Base-by-base conservation (phyloP, 2,888 invertebrate genomes). In the Amblyjoppa fuscipennis region DNA sequence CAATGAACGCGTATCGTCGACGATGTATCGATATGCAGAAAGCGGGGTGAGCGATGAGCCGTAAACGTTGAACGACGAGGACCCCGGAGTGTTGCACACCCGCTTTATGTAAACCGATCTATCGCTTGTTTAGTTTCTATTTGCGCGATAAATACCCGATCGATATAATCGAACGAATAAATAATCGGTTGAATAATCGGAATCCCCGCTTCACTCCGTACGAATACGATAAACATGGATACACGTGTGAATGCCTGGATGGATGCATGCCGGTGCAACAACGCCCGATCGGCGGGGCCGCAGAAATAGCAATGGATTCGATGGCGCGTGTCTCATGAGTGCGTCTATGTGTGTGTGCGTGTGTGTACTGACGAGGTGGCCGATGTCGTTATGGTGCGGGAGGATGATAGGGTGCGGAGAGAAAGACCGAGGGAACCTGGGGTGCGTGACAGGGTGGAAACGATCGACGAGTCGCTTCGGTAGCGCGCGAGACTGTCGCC, bases 361-460 rank as follows among this genome's bases (percentile, higher is more conserved):
- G 53, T 38, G 41, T n/a, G 25, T 25, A 25, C 38, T 25, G 77
- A 76, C 51, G 51, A 68, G 41, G 61, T 69, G 13, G 64, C 28
- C 13, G 74, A 56, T 70, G 69, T 74, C 34, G 41, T 75, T 61
- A 49, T 20, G 45, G 68, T 49, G 45, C 56, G 78, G 31, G 70
- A 69, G 38, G 13, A 70, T n/a, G 74, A 76, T 64, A 51, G 64
- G 45, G 45, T 53, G 28, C n/a, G 77, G 49, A 61, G 79, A 76
- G 79, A 51, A 75, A 69, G 73, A 79, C 56, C 66, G 82, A 69
- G 82, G 49, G 66, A 80, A 85, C 68, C 31, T 71, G 83, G 85
- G 85, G 85, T 85, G 85, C 83, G 85, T 85, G 85, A 83, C 85
- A 85, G 85, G 85, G 79, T 85, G 83, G 80, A 85, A 85, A 74